Evolutionary conservation across 2,113 vertebrate species (phyloP), one percentile per base, ranked within the genome.

Genomic region (Perca flavescens): DNA sequence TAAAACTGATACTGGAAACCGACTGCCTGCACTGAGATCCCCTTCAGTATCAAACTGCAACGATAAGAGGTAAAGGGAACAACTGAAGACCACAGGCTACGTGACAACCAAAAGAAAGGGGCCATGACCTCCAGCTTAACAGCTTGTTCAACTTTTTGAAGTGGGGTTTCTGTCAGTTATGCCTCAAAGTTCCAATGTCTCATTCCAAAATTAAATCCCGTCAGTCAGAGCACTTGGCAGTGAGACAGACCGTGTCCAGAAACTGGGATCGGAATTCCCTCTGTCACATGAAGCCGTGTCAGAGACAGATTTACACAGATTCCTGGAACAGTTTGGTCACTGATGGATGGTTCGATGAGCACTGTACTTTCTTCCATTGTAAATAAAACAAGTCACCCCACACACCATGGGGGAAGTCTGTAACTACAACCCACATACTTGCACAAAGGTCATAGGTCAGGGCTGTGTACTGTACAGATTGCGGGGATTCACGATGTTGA

Each of bases 301-400:
- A 50, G 62, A 83, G 66, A 25, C 66, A 70, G 43, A 71, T 64
- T 74, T n/a, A 28, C n/a, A 34, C 54, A 36, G 52, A n/a, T 81
- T 84, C 43, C 74, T 53, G 66, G 56, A 78, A 79, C 14, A 74
- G 50, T 9, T 70, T 22, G 21, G 64, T 69, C 36, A 19, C 36
- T 73, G n/a, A 68, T 10, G 19, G 61, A 14, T 13, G 7, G 12
- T 11, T 28, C 9, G 5, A 58, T 8, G 28, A 71, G 5, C 13
- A 1, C 12, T 46, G 64, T 54, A 56, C 58, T 69, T 58, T 34
- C 14, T 13, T 47, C 28, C 67, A 74, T 21, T 52, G 0, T 60
- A 34, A 77, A 83, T 0, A 28, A 28, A 28, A 17, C 0, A 72
- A 58, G 17, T 22, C 8, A 5, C 21, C 7, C 8, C 3, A 2